phyloP scores from a whole-genome alignment of 2,888 invertebrate species.

The Tenthredo amoena region DNA sequence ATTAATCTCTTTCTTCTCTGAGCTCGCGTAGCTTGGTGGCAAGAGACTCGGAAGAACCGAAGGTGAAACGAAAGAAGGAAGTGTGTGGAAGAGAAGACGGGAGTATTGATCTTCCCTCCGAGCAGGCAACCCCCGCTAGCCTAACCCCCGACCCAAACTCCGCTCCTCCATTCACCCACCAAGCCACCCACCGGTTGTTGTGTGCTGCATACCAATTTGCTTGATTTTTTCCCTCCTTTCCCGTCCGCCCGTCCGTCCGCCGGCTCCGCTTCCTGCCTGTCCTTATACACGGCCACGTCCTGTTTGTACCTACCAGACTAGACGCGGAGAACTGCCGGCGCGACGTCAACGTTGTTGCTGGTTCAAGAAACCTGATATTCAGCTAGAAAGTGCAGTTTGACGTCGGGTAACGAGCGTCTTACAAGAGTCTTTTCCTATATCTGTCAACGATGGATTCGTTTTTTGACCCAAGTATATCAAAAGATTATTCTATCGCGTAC shows the following conservation, averaged over 20 bases:
- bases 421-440: conserved; percentile 44
- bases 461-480: neutral
- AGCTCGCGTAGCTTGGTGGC: neutral
- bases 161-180: conserved; percentile 68
- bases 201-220: conserved; percentile 84
- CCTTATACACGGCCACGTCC: conserved; percentile 58
- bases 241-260: conserved; percentile 67
- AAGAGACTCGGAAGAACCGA: conserved; percentile 39
- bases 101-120: conserved; percentile 77
- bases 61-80: conserved; percentile 52
- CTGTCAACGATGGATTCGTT: neutral
- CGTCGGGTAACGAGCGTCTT: conserved; percentile 54
- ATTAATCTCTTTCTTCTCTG: conserved; percentile 37
- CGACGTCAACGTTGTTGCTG: conserved; percentile 46
- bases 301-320: conserved; percentile 44
- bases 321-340: conserved; percentile 20
- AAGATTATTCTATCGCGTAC: neutral
- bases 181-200: conserved; percentile 78
- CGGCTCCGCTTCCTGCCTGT: conserved; percentile 65
- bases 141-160: conserved; percentile 73
- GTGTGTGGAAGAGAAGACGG: conserved; percentile 69
- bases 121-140: conserved; percentile 70
- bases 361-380: conserved; percentile 48
- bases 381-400: conserved; percentile 56
- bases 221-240: conserved; percentile 79